phyloP scores from a whole-genome alignment of 1,140 invertebrate genomes.

The Diorhabda elongata region DNA sequence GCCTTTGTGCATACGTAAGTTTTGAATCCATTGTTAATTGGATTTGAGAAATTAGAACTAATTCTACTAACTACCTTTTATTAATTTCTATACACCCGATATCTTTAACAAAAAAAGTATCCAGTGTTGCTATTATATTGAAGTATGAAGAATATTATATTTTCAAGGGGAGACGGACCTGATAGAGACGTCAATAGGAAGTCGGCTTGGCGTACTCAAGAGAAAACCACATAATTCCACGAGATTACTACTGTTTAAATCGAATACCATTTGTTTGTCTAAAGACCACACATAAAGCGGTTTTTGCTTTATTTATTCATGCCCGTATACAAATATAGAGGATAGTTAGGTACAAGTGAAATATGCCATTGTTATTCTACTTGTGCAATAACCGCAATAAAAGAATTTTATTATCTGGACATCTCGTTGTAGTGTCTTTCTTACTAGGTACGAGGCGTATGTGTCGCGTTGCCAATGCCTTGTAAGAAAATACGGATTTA shows the following conservation, averaged over 20 bases:
- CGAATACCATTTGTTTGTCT: conserved; percentile 23
- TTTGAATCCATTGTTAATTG: too few relatives aligned
- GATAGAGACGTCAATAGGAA: conserved; percentile 21
- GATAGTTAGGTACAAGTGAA: conserved; percentile 13
- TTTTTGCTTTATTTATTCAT: conserved; percentile 18
- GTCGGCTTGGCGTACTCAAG: conserved; percentile 13
- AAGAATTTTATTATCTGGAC: conserved; percentile 19
- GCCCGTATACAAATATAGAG: conserved; percentile 16
- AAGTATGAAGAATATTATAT: too few relatives aligned
- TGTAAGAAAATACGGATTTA: not conserved
- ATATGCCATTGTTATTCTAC: conserved; percentile 20
- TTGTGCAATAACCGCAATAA: conserved; percentile 21
- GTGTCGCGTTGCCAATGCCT: not conserved
- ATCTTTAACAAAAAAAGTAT: too few relatives aligned
- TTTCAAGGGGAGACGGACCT: not conserved
- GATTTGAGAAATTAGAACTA: too few relatives aligned
- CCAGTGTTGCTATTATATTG: too few relatives aligned
- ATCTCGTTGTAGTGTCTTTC: not conserved
- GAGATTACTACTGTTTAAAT: conserved; percentile 28
- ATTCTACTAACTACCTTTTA: too few relatives aligned
- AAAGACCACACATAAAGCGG: conserved; percentile 24
- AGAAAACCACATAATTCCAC: conserved; percentile 30
- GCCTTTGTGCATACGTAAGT: too few relatives aligned
- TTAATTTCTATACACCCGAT: too few relatives aligned
- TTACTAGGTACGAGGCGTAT: not conserved